Base-by-base conservation (phyloP, 2,797 vertebrate species). In the Lophius americanus region DNA sequence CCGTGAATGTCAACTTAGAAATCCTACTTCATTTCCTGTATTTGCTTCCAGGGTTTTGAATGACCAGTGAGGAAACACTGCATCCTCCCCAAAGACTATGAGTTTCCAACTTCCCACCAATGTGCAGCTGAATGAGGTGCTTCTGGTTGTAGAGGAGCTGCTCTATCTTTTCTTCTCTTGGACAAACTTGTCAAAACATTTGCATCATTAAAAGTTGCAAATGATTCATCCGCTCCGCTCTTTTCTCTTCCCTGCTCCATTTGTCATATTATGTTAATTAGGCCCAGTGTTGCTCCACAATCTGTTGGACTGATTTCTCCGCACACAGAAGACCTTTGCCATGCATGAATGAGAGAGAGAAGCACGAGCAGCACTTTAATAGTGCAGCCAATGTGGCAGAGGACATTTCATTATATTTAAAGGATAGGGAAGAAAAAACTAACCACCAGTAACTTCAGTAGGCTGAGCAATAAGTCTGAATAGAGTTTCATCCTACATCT, bases 191-290 rank as follows among this genome's bases (percentile, higher is more conserved):
- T 33, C 4, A 9, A 67, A 70, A 67, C 36, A 69, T 60, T 52
- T 52, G 35, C 35, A 54, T 46, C 3, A 64, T 62, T 46, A 60
- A 71, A 59, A 59, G 32, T 39, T 68, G 56, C 10, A 70, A 83
- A 81, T 81, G 48, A 70, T 72, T 68, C 67, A 81, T 41, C 56
- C 7, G 44, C 55, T 73, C 44, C 53, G 59, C 38, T 74, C 38
- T 48, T 10, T 55, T 75, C 49, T 64, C 56, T 36, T 75, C 53
- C 60, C 65, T 63, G 54, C 12, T 78, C 61, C 35, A 60, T 70
- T 76, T 80, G 63, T 65, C 65, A 76, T 64, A 64, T 64, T 68
- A 82, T 83, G 74, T 44, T 82, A 82, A 84, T 79, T 50, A 64
- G 55, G 44, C n/a, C 69, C 48, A 57, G 66, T 73, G 76, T 76